Evolutionary conservation across 2,888 invertebrate species (phyloP).

Genomic region (Troilus luridus): DNA sequence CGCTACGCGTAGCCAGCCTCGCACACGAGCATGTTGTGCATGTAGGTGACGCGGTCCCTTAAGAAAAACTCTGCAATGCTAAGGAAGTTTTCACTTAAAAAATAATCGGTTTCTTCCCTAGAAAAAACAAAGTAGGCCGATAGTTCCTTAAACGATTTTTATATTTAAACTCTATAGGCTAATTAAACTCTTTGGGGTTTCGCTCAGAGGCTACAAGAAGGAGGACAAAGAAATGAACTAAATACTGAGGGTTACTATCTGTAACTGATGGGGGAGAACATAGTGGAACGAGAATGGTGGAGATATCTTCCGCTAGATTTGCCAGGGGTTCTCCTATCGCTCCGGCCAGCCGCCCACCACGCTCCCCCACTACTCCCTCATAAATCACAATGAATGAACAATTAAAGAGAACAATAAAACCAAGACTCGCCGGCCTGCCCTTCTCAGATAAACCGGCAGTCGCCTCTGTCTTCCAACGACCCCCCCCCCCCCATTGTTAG

Average conservation of each 20-base stretch:
- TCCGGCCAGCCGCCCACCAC: slow-evolving; percentile 10
- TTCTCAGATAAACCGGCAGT: slow-evolving; percentile 47
- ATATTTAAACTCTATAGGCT: not conserved
- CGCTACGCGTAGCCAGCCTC: too few species aligned
- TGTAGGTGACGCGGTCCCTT: too few species aligned
- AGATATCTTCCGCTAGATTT: slow-evolving; percentile 38
- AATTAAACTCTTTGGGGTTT: not conserved
- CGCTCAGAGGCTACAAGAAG: not conserved
- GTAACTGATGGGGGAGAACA: slow-evolving; percentile 10
- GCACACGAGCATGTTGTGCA: too few species aligned
- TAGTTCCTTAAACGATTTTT: not conserved
- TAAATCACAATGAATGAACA: slow-evolving; percentile 57
- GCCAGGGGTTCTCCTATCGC: slow-evolving; percentile 1
- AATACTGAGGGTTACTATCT: not conserved
- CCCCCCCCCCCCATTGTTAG: not conserved
- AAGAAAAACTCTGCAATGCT: too few species aligned
- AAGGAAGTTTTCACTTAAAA: too few species aligned
- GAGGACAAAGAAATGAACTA: not conserved
- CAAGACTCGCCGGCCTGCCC: slow-evolving; percentile 26
- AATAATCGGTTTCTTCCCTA: too few species aligned
- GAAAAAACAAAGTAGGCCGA: too few species aligned
- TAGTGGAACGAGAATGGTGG: slow-evolving; percentile 6
- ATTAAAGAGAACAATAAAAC: slow-evolving; percentile 56
- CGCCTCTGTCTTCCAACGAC: not conserved
- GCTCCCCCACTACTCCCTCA: not conserved